A percentile compares a stretch with the other conserved stretches of the same genome.
Conservation (phyloP, 2,113 vertebrate species). For the Panurus biarmicus region DNA sequence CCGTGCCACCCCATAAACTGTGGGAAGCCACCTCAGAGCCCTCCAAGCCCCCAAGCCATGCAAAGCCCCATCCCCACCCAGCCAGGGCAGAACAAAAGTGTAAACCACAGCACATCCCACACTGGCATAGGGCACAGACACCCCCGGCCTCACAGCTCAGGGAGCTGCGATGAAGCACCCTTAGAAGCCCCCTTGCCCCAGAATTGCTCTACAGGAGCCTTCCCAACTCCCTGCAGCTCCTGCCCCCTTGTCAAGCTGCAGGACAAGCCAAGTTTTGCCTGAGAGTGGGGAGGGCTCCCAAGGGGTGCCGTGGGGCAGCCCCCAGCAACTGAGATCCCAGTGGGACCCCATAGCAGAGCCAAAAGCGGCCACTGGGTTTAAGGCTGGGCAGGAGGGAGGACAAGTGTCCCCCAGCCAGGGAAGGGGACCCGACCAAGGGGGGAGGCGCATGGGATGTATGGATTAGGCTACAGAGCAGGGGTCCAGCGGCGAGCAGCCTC, state of each 20-base stretch:
- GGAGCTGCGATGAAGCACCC: not conserved
- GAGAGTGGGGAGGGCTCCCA: not conserved
- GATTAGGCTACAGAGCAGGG: not conserved
- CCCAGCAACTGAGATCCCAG: not conserved
- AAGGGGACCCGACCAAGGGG: accelerated
- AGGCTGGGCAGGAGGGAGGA: not conserved
- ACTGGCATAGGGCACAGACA: accelerated
- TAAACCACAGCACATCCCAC: not conserved
- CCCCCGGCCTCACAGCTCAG: accelerated
- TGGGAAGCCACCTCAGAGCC: not conserved
- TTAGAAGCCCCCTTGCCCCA: not conserved
- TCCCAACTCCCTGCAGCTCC: not conserved
- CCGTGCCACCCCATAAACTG: not conserved
- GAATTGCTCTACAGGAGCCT: not conserved
- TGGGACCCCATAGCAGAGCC: not conserved
- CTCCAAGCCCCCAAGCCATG: not conserved
- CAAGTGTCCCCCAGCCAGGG: accelerated
- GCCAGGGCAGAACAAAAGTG: not conserved
- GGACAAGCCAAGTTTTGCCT: not conserved
- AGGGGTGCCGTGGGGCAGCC: not conserved
- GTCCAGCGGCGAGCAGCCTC: not conserved
- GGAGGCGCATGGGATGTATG: accelerated
- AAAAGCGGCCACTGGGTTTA: not conserved
- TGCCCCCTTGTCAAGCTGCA: accelerated
- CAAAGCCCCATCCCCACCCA: not conserved